Evolutionary conservation across 2,113 vertebrate genomes (phyloP).

Genomic region (Oreochromis spilurus): DNA sequence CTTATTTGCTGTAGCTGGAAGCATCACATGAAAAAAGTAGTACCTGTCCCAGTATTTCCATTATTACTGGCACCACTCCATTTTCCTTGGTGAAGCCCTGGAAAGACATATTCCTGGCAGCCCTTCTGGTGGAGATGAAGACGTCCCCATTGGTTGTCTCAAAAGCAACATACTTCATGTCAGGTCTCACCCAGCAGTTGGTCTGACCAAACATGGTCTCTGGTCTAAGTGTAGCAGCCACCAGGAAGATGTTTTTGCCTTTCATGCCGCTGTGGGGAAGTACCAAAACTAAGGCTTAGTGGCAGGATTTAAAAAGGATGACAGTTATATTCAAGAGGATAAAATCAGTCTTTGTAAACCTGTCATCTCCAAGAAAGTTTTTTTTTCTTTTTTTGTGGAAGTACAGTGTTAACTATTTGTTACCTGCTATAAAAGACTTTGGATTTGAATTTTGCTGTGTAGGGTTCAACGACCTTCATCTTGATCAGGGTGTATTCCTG

Average conservation of each 20-base stretch:
- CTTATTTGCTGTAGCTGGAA: neutral
- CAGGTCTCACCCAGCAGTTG: constrained; percentile 94
- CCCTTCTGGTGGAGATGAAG: constrained; percentile 85
- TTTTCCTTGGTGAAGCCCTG: constrained; percentile 90
- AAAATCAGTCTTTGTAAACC: neutral
- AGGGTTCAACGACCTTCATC: constrained; percentile 92
- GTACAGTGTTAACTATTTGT: neutral
- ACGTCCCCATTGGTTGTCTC: constrained; percentile 81
- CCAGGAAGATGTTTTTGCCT: constrained; percentile 87
- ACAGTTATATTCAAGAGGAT: neutral
- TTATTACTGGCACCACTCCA: constrained; percentile 85
- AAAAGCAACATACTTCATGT: constrained; percentile 94
- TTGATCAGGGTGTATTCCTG: constrained; percentile 96
- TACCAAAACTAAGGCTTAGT: neutral
- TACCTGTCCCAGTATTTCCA: constrained; percentile 94
- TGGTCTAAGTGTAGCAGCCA: constrained; percentile 92
- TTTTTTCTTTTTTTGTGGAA: neutral
- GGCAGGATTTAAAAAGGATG: neutral
- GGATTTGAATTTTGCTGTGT: constrained; percentile 88
- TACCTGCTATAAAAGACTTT: constrained; percentile 70
- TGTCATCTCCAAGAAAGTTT: neutral
- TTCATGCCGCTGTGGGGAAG: constrained; percentile 79
- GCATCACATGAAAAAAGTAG: neutral
- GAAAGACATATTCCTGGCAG: constrained; percentile 94
- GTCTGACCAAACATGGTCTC: constrained; percentile 99